A percentile compares a stretch with the other conserved stretches of the same genome.
Conservation (phyloP, 2,113 vertebrate species). For the Rhipidura dahli region DNA sequence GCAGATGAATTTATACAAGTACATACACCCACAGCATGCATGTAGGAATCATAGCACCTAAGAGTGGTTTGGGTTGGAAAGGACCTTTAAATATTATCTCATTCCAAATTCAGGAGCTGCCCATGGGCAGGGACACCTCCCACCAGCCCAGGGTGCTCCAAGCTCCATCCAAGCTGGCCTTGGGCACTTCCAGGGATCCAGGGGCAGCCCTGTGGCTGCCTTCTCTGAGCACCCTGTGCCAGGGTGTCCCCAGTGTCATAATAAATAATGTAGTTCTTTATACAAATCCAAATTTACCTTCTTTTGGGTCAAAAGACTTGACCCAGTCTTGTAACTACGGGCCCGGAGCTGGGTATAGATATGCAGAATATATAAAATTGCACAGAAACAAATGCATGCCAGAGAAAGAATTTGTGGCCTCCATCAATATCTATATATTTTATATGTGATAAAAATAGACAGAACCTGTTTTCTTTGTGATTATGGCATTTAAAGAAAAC, state of each 20-base stretch:
- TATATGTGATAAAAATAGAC: not conserved
- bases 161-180: not conserved
- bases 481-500: not conserved
- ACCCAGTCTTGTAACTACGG: not conserved
- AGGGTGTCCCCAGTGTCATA: accelerated
- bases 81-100: not conserved
- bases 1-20: not conserved
- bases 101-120: not conserved
- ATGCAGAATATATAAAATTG: not conserved
- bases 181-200: not conserved
- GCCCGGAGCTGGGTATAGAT: not conserved
- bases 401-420: not conserved
- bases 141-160: not conserved
- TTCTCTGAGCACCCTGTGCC: too few species aligned
- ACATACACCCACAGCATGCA: not conserved
- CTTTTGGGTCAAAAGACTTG: not conserved
- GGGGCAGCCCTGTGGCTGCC: not conserved
- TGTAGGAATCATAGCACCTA: not conserved
- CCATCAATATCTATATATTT: not conserved
- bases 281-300: not conserved
- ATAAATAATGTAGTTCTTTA: not conserved
- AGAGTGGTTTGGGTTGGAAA: not conserved
- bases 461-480: not conserved
- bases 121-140: not conserved
- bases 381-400: not conserved